Evolutionary conservation across 2,888 invertebrate genomes (phyloP), one percentile per base, ranked within the genome.

Genomic region (Xestia c-nigrum): DNA sequence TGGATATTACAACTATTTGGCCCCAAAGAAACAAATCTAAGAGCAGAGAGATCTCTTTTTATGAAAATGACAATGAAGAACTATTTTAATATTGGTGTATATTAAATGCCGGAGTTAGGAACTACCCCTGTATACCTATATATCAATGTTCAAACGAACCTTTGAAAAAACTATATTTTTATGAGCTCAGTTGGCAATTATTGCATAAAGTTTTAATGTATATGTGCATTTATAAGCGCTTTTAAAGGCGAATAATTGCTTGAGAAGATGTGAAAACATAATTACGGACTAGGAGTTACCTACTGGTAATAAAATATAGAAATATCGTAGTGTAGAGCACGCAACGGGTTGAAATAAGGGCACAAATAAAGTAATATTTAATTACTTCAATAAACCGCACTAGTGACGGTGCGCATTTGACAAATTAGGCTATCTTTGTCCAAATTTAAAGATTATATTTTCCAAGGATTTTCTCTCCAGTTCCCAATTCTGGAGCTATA

Each of bases 1-100:
- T 96, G 96, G 96, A 95, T 93, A 91, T 92, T 91, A 94, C 86
- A 95, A 90, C 95, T 96, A 96, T 95, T 96, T 96, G 96, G 96
- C 96, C 96, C 96, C 96, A 91, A 93, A 92, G 94, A 95, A 96
- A 95, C 91, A 91, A 94, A 93, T 93, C 91, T 92, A 91, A 92
- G 91, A 92, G 91, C 92, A 91, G 90, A 91, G 91, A 94, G 93
- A 95, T 94, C 93, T 91, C 90, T 91, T 92, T 89, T 89, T 84
- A 89, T 89, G 89, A 89, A 85, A 80, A 81, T 86, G 87, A 89
- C 80, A 80, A 83, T 83, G 76, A 82, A 78, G 75, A 81, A 85
- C 80, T 85, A 84, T 84, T 80, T 80, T 79, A 82, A 76, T 69
- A 86, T 83, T 86, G 86, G 87, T 88, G 84, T 88, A 88, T 86